Conservation (phyloP, 2,113 vertebrate species). For the Lynx canadensis region DNA sequence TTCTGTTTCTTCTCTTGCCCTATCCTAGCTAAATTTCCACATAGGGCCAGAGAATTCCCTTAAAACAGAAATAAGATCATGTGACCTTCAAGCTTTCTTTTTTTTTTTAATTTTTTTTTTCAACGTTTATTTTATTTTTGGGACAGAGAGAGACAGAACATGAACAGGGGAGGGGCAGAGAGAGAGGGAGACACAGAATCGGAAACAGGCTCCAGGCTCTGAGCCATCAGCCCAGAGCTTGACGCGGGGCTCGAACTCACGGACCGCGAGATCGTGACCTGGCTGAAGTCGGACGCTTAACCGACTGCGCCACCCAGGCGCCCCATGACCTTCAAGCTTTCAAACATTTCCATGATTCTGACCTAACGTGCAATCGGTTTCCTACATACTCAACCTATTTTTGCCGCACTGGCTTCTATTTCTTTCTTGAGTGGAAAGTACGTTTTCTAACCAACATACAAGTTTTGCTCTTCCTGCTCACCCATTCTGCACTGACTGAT, state of each 20-base stretch:
- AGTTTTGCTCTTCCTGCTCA: background rate
- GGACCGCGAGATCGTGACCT: no score
- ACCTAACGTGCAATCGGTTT: background rate
- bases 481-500: rapidly evolving
- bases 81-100: background rate
- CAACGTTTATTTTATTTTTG: no score
- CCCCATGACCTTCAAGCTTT: background rate
- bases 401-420: background rate
- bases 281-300: no score
- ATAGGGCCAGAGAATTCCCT: background rate
- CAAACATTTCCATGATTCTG: background rate
- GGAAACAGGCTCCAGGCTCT: no score
- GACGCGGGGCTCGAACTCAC: no score
- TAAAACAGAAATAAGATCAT: background rate
- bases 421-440: background rate
- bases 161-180: no score
- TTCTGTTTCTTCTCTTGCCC: background rate
- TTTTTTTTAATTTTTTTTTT: no score
- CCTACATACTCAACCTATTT: background rate
- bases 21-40: background rate
- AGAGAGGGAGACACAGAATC: no score
- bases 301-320: no score
- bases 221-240: no score
- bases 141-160: no score
- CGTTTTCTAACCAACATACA: background rate